Evolutionary conservation across 2,888 invertebrate genomes (phyloP), one percentile per base, ranked within the genome.

Genomic region (Gasteruption jaculator): DNA sequence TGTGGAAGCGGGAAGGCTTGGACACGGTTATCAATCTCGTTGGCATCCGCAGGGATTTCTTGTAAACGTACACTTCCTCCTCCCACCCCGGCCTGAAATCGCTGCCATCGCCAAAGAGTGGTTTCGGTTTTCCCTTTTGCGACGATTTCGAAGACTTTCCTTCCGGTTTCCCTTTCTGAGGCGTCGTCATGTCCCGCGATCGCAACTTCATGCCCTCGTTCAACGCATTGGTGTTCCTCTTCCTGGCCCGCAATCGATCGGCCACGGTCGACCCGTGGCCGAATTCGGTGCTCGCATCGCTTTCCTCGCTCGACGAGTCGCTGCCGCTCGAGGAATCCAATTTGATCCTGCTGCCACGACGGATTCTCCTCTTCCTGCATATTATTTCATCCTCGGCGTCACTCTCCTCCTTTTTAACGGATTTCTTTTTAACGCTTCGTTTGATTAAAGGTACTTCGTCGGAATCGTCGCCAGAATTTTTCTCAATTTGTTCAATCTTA

Each of bases 61-160:
- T 91, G 61, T 85, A 91, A 55, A 81, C 82, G 59, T 85, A 88
- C 12, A 90, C 78, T 60, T 89, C 89, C 61, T 88, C 85, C 71
- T 87, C 86, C 87, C 87, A 88, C 1, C 86, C 86, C 0, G 86
- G 86, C 53, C 81, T 77, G 58, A 86, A 85, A 60, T 82, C 82
- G 27, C 82, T 81, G 21, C 83, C 83, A 63, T 82, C 82, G 3
- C 83, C 85, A 60, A 82, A 82, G 21, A 76, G 73, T n/a, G 81
- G 77, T 63, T 83, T 82, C 1, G 62, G 67, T 31, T 67, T 67
- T 0, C 49, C 12, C 35, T 67, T 68, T 18, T 60, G 58, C 2
- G 52, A 45, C 0, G 48, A 66, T 49, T 70, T 71, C 10, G 65
- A 64, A 54, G 48, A 59, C 30, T 60, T 57, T 1, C 65, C 54